These are phyloP conservation scores for Cotesia typhae DNA, from an alignment of 1,140 invertebrate species.

Conservation along the genomic window DNA sequence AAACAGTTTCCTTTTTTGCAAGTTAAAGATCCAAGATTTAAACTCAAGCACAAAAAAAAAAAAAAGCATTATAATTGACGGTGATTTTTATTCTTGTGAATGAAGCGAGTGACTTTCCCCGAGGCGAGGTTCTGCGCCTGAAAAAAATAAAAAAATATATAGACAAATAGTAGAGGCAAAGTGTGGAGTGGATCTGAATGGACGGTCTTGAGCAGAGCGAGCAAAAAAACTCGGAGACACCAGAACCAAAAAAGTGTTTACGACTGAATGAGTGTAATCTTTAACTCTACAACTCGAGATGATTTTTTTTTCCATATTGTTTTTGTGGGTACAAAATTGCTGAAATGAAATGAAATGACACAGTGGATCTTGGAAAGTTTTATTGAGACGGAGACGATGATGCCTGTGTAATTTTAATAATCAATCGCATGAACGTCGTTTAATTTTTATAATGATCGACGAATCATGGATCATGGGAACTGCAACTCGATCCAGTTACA, in stretches of 20 bases:
- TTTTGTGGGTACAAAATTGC: constrained; percentile 54
- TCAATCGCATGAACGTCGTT: constrained; percentile 67
- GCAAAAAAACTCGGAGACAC: too few relatives aligned
- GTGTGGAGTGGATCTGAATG: constrained; percentile 14
- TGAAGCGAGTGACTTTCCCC: constrained; percentile 21
- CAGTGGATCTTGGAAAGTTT: constrained; percentile 60
- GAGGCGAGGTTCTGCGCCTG: constrained; percentile 17
- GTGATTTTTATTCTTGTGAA: constrained; percentile 18
- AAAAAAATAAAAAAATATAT: background rate
- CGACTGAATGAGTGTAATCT: constrained; percentile 57
- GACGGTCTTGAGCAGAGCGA: too few relatives aligned
- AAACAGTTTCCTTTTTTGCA: background rate
- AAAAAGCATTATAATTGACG: background rate
- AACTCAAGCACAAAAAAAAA: background rate
- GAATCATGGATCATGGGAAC: constrained; percentile 52
- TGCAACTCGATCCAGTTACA: constrained; percentile 3
- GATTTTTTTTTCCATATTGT: too few relatives aligned
- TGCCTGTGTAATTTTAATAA: constrained; percentile 63
- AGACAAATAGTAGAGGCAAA: background rate
- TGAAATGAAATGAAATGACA: constrained; percentile 63
- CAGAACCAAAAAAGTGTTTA: constrained; percentile 24
- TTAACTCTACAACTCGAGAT: constrained; percentile 21
- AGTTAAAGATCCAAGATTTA: background rate
- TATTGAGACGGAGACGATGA: constrained; percentile 52
- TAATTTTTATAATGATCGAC: constrained; percentile 65